Evolutionary conservation across 2,113 vertebrate species (phyloP).

Genomic region (Dasyprocta punctata): DNA sequence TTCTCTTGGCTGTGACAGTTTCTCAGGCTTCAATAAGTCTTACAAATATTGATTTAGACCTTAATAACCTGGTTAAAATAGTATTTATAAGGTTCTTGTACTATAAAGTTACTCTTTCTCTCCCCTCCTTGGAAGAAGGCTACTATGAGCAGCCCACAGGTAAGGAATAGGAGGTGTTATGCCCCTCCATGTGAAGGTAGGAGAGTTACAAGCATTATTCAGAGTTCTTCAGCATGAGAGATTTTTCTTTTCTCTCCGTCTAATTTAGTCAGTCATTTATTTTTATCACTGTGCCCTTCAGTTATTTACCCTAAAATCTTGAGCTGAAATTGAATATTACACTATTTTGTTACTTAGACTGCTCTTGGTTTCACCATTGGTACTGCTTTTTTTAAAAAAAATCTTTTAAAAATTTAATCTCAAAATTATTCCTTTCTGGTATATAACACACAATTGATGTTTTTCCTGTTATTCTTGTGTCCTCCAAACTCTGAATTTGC

Average conservation of each 20-base stretch:
- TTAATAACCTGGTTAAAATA: not conserved
- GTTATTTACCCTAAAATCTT: slow-evolving; percentile 10
- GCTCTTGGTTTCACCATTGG: not conserved
- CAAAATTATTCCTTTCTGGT: not conserved
- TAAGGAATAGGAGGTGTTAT: not conserved
- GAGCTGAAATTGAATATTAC: not conserved
- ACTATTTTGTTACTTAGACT: not conserved
- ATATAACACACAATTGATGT: not conserved
- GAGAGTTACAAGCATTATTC: not conserved
- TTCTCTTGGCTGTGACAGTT: not conserved
- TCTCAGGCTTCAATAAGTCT: not conserved
- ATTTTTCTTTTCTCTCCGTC: not conserved
- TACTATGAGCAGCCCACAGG: fast-evolving
- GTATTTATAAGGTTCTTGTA: not conserved
- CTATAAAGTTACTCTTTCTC: not conserved
- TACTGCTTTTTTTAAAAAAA: not conserved
- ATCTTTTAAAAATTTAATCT: slow-evolving; percentile 13
- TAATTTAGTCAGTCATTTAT: not conserved
- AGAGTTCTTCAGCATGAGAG: not conserved
- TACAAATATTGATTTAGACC: not conserved
- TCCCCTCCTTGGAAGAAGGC: not conserved
- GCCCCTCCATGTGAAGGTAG: fast-evolving
- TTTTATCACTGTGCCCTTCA: not conserved
- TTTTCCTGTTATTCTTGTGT: not conserved
- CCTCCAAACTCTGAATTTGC: not conserved